Conservation (phyloP, 2,888 invertebrate species). For the Napeogenes sylphis region DNA sequence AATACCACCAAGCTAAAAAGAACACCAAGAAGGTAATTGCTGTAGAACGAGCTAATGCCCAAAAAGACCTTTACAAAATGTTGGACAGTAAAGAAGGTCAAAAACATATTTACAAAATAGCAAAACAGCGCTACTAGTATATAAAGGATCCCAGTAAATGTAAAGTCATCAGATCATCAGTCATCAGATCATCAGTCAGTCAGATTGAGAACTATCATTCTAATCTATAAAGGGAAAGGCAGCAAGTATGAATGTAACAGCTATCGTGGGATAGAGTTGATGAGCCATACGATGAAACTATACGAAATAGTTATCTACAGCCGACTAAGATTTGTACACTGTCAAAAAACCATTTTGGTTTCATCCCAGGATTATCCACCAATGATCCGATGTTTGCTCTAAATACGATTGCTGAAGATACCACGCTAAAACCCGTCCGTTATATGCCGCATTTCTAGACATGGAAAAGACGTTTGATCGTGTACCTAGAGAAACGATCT, state of each 20-base stretch:
- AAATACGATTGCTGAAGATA: neutral
- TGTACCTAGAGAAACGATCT: too few species aligned
- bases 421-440: too few species aligned
- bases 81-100: constrained; percentile 5
- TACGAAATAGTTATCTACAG: too few species aligned
- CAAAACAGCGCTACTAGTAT: constrained; percentile 1
- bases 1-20: neutral
- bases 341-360: too few species aligned
- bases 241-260: too few species aligned
- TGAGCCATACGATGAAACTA: neutral
- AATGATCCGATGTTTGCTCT: neutral
- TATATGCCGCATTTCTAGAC: too few species aligned
- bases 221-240: neutral
- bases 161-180: neutral
- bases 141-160: neutral
- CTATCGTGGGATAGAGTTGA: neutral
- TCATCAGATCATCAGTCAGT: neutral
- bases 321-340: too few species aligned
- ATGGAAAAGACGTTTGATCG: too few species aligned
- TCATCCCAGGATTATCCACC: neutral
- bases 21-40: constrained; percentile 10
- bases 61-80: constrained; percentile 5
- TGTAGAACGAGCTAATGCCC: constrained; percentile 2
- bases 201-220: neutral
- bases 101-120: constrained; percentile 9